A percentile compares a stretch with the other conserved stretches of the same genome.
phyloP scores from a whole-genome alignment of 23 tunicate species.

The Styela clava region DNA sequence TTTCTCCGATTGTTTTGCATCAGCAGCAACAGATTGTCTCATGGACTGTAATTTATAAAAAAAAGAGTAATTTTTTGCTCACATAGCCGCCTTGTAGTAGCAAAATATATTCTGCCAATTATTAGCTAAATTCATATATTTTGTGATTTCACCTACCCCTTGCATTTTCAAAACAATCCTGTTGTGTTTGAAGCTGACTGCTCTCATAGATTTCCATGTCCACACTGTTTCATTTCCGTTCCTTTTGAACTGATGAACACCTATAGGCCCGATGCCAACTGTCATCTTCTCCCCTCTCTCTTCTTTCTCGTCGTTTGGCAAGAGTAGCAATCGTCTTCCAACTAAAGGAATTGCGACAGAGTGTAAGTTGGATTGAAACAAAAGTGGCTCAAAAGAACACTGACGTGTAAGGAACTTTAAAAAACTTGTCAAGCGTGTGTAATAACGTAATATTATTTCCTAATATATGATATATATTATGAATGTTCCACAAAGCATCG shows the following conservation, averaged over 20 bases:
- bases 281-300: conserved; percentile 25
- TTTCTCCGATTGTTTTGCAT: neutral
- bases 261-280: conserved; percentile 52
- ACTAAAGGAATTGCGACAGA: too few relatives aligned
- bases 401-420: too few relatives aligned
- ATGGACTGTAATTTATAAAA: neutral
- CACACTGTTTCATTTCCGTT: conserved; percentile 24
- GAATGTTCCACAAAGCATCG: too few relatives aligned
- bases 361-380: too few relatives aligned
- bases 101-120: too few relatives aligned
- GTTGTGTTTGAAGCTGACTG: conserved; percentile 65
- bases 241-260: conserved; percentile 29
- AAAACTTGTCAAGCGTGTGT: too few relatives aligned
- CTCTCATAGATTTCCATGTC: conserved; percentile 47
- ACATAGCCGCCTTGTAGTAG: too few relatives aligned
- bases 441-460: too few relatives aligned
- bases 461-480: too few relatives aligned
- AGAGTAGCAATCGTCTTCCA: neutral
- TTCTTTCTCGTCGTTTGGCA: neutral
- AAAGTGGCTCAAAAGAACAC: too few relatives aligned
- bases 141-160: conserved; percentile 46
- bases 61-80: too few relatives aligned
- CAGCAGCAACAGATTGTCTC: neutral
- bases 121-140: too few relatives aligned
- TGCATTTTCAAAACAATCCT: conserved; percentile 42